Base-by-base conservation (phyloP, 2,797 vertebrate genomes). In the Lateolabrax maculatus region DNA sequence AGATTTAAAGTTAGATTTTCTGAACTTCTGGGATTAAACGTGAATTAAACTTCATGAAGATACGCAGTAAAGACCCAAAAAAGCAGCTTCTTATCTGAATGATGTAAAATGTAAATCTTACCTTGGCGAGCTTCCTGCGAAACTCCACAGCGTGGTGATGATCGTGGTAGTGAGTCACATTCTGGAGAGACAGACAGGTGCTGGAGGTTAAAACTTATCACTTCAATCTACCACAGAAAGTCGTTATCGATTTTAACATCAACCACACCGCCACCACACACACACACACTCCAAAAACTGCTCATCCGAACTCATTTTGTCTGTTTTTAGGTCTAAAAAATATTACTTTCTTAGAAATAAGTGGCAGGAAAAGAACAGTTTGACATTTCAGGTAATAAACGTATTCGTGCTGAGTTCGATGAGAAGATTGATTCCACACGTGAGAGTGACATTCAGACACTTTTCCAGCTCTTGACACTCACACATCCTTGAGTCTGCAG, bases 401-500 rank as follows among this genome's bases (percentile, higher is more conserved):
- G 8, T 8, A 0, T 21, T 46, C 44, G 9, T 46, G 9, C 46
- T 49, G 46, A n/a, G 46, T 49, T 12, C 23, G 23, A 23, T 13
- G 23, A 51, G 48, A 13, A 25, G 48, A 23, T 12, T 49, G 46
- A n/a, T 5, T 4, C 46, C 46, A 43, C 41, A 6, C 41, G 16
- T 52, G 43, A 44, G 43, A 19, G 43, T 8, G 39, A 41, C 2
- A 15, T 13, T 4, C 16, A n/a, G n/a, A n/a, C n/a, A n/a, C n/a
- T n/a, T n/a, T n/a, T 19, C 18, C 7, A 19, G 18, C 3, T 10
- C 4, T n/a, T 3, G 60, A 62, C 23, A 91, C 93, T 90, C 71
- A 94, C 93, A n/a, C 92, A 93, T 72, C 90, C 90, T 0, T 85
- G 83, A 0, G 10, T 6, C 74, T 89, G 31, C 77, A 94, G 90